Percentiles rank a stretch among this genome's conserved stretches.
phyloP scores from a whole-genome alignment of 2,113 vertebrate genomes.

The Synchiropus splendidus region DNA sequence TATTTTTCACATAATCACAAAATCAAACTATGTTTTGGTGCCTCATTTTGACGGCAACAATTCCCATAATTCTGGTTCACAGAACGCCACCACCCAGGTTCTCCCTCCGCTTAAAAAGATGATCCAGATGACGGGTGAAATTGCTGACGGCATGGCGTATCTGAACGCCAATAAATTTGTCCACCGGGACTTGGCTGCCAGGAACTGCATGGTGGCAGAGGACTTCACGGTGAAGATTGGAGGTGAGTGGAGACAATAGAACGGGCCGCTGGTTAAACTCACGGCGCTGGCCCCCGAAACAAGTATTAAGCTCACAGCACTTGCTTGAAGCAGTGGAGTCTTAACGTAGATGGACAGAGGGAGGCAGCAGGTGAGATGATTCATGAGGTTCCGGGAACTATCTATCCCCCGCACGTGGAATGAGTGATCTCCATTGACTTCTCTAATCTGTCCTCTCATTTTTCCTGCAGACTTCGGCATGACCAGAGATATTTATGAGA shows the following conservation, averaged over 20 bases:
- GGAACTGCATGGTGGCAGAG: conserved; percentile 98
- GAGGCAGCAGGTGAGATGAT: conserved; percentile 22
- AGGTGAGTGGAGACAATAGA: conserved; percentile 62
- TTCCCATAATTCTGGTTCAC: conserved; percentile 17
- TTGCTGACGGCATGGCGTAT: conserved; percentile 96
- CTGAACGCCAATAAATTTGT: conserved; percentile 99
- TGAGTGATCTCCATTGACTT: conserved; percentile 27
- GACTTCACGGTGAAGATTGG: conserved; percentile 98
- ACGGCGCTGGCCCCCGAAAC: conserved; percentile 14
- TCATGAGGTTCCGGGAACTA: conserved; percentile 24
- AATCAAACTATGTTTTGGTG: no score
- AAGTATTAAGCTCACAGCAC: conserved; percentile 28
- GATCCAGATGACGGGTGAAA: conserved; percentile 98
- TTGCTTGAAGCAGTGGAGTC: conserved; percentile 14
- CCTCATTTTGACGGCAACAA: no score
- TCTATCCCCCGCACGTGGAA: conserved; percentile 26
- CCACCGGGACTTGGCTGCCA: conserved; percentile 91
- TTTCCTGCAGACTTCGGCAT: conserved; percentile 85
- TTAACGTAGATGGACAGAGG: conserved; percentile 30
- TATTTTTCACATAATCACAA: no score
- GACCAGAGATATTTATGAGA: conserved; percentile 98
- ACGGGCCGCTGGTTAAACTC: conserved; percentile 8
- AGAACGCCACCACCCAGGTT: conserved; percentile 75
- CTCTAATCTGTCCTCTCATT: conserved; percentile 17
- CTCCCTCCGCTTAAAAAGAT: conserved; percentile 96